phyloP scores from a whole-genome alignment of 1,140 invertebrate species.

The Panagrolaimus sp. region DNA sequence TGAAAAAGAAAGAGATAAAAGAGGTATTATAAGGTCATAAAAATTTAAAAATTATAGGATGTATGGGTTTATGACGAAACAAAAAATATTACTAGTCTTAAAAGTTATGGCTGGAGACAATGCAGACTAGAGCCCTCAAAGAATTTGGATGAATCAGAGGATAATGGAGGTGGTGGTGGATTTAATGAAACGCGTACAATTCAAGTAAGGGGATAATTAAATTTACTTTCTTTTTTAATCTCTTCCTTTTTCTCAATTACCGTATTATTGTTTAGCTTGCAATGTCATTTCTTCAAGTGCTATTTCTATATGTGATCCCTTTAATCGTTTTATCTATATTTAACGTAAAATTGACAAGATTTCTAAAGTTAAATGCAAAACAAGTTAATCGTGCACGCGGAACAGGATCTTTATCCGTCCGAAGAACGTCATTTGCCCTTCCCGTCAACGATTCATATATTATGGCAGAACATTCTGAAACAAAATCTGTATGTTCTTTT shows the following conservation, averaged over 20 bases:
- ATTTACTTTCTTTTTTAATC: too few relatives aligned
- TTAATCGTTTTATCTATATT: conserved; percentile 55
- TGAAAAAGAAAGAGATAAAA: too few relatives aligned
- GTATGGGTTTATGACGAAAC: conserved; percentile 16
- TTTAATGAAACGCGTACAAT: conserved; percentile 29
- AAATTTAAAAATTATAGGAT: conserved; percentile 19
- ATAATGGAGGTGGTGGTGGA: too few relatives aligned
- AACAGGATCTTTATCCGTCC: conserved; percentile 19
- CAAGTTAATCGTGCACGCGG: conserved; percentile 27
- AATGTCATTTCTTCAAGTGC: conserved; percentile 50
- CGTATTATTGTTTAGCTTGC: conserved; percentile 36
- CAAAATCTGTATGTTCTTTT: background rate
- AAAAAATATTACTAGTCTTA: background rate
- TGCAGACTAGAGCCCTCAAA: conserved; percentile 32
- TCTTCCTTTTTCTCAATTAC: background rate
- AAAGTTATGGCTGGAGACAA: conserved; percentile 55
- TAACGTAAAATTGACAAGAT: conserved; percentile 56
- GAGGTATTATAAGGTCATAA: too few relatives aligned
- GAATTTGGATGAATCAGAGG: conserved; percentile 13
- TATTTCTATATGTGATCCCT: conserved; percentile 55
- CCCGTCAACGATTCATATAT: background rate
- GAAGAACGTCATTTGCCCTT: conserved; percentile 12
- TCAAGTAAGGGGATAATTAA: conserved; percentile 26
- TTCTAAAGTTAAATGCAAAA: conserved; percentile 50
- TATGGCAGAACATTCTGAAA: conserved; percentile 6